Evolutionary conservation across 2,888 invertebrate genomes (phyloP), one percentile per base, ranked within the genome.

Genomic region (Hyposoter dolosus): DNA sequence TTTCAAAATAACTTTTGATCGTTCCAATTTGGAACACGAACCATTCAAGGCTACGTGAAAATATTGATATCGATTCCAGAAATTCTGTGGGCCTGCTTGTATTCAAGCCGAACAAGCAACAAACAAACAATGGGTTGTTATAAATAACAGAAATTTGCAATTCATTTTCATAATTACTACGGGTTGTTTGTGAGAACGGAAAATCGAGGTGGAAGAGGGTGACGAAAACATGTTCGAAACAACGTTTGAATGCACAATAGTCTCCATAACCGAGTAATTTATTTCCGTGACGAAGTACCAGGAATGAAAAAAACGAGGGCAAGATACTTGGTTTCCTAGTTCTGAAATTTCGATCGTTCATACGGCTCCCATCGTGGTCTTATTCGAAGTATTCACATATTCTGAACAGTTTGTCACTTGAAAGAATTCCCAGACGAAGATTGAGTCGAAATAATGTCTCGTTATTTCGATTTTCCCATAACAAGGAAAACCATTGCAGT

Each of bases 401-500:
- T 17, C 17, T 17, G 28, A 68, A 56, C 23, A 32, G 43, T 69
- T 69, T 72, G 72, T 71, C 71, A 72, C 40, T 63, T 40, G 63
- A 35, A 32, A 40, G 10, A 15, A 65, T 65, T 80, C 40, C 63
- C 63, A 63, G 63, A 60, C 28, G 15, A 40, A n/a, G 10, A 17
- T 63, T n/a, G 28, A 66, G 32, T 32, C 12, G 35, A n/a, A 63
- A 35, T 32, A 50, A n/a, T 35, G 7, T 17, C 43, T 53, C 28
- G n/a, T 43, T 65, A 35, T 65, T 53, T 15, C n/a, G 19, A 50
- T 74, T 74, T 79, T 72, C 74, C 50, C 63, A 74, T 35, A 23
- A 43, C 3, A 28, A 23, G 43, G 72, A 69, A 65, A 80, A 71
- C n/a, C 50, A 85, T 81, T 77, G 71, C 45, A 65, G 56, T 60